Base-by-base conservation (phyloP, 2,888 invertebrate genomes). In the Tanytarsus gracilentus region DNA sequence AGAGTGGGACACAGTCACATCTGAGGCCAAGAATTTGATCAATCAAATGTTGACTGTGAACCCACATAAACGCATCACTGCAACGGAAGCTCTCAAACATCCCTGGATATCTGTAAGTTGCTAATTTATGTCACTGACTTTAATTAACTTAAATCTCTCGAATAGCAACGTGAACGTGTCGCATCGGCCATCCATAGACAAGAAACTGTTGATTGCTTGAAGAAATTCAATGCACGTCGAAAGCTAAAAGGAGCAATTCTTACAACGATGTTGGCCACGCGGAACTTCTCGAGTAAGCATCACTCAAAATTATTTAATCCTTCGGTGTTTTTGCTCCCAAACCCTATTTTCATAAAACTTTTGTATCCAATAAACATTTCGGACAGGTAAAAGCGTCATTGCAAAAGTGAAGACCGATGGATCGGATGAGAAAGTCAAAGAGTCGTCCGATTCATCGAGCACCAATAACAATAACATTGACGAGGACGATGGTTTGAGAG, bases 1-100 rank as follows among this genome's bases (percentile, higher is more conserved):
- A 62, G 96, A 97, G 79, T 97, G 96, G 96, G 96, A 96, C 76
- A 96, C 96, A 18, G 96, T 97, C 48, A 96, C 96, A 58, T 92
- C 94, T 27, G 96, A 97, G 75, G 96, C 96, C 59, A 97, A 96
- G 78, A 93, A 92, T 75, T 85, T 97, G 68, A 97, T 97, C 74
- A 95, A 96, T 77, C 90, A 91, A 76, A 96, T 97, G 96, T 79
- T 97, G 70, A 94, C 94, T 64, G 93, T 95, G 62, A 95, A 94
- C 74, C 95, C 96, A 56, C 84, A 86, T 73, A 95, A 95, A 79
- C 83, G 96, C 71, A 96, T 97, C 74, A 95, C 93, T 63, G 94
- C 96, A 64, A 84, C 89, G 56, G 94, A 95, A 77, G 96, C 96
- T 64, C 81, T 97, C 66, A 94, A 93, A 77, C 95, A 96, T 74